Conservation (phyloP, 2,797 vertebrate genomes). For the Echeneis naucrates region DNA sequence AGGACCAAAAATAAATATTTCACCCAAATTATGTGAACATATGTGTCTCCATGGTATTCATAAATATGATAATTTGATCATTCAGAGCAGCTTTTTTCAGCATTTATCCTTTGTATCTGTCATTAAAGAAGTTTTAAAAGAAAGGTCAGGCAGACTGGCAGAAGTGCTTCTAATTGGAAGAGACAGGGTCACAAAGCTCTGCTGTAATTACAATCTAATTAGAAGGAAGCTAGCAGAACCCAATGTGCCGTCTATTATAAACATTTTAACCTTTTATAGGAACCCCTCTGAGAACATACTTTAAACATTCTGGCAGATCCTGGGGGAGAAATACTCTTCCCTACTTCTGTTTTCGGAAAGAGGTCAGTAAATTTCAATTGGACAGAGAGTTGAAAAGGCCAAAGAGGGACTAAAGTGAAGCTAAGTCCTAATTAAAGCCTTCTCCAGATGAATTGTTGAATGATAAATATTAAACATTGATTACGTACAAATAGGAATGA, state of each 20-base stretch:
- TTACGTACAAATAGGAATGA: conserved; percentile 74
- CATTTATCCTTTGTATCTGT: conserved; percentile 65
- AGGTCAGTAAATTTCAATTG: conserved; percentile 75
- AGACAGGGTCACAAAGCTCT: conserved; percentile 79
- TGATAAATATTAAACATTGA: conserved; percentile 79
- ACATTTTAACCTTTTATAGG: conserved; percentile 82
- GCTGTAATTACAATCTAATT: conserved; percentile 86
- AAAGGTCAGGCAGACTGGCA: conserved; percentile 81
- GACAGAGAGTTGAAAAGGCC: conserved; percentile 53
- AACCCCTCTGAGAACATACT: conserved; percentile 51
- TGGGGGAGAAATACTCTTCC: conserved; percentile 51
- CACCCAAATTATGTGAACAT: conserved; percentile 10
- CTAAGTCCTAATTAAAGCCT: conserved; percentile 74
- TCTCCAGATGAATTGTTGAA: conserved; percentile 69
- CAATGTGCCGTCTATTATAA: conserved; percentile 81
- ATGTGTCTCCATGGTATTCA: conserved; percentile 31
- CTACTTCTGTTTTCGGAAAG: conserved; percentile 55
- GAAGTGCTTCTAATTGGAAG: conserved; percentile 84
- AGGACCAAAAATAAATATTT: conserved; percentile 26
- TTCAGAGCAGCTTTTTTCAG: conserved; percentile 65
- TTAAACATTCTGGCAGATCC: conserved; percentile 56
- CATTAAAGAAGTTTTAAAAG: conserved; percentile 77
- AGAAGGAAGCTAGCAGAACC: conserved; percentile 81
- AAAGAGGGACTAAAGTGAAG: conserved; percentile 67
- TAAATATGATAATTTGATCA: conserved; percentile 62